phyloP scores from a whole-genome alignment of 2,797 vertebrate species.

The Pithecia hirsuta region DNA sequence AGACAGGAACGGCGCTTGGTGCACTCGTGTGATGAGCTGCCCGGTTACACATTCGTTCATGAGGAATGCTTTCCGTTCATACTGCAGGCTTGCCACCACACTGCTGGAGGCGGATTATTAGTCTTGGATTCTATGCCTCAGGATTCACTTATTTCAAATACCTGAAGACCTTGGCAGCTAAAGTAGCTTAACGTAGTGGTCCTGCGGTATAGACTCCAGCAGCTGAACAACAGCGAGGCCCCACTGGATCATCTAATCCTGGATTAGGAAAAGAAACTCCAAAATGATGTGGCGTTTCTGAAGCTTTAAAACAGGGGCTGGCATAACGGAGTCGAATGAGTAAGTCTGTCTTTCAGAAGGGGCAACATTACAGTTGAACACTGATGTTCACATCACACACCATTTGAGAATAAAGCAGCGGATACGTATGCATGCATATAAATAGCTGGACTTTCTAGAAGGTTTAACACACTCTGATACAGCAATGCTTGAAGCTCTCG shows the following conservation, averaged over 20 bases:
- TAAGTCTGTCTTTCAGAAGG: background rate
- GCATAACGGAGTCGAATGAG: background rate
- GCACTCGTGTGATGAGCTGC: background rate
- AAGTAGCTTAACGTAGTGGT: background rate
- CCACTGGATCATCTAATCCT: background rate
- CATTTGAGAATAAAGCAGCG: background rate
- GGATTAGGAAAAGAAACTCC: too few species aligned
- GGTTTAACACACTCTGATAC: background rate
- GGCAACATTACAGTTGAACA: too few species aligned
- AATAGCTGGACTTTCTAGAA: background rate
- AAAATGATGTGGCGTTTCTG: background rate
- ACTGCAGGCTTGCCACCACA: background rate
- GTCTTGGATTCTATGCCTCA: background rate
- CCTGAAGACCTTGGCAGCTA: background rate
- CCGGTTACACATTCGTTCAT: background rate
- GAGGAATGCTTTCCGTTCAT: background rate
- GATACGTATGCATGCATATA: fast-evolving
- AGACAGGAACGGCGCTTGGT: background rate
- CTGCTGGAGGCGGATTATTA: background rate
- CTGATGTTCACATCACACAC: fast-evolving
- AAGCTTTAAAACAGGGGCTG: background rate
- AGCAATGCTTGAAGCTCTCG: background rate
- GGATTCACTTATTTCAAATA: background rate
- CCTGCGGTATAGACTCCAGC: background rate
- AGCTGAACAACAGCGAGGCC: background rate